These are phyloP conservation scores for Teleopsis dalmanni DNA, from an alignment of 1,140 invertebrate species.

Conservation along the genomic window DNA sequence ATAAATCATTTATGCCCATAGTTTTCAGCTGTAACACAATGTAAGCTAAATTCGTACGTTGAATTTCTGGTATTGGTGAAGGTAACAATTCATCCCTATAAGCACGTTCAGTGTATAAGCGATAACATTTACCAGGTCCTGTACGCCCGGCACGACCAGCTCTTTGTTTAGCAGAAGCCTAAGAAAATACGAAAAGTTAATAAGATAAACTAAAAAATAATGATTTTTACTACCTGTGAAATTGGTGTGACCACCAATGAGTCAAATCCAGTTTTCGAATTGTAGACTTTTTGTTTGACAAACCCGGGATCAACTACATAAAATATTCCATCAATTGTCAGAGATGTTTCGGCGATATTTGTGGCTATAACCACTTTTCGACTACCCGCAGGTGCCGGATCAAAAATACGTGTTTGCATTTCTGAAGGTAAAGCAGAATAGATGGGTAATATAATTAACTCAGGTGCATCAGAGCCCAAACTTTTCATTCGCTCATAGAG, in stretches of 20 bases:
- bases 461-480: constrained; percentile 6
- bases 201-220: too few species aligned
- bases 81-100: constrained; percentile 57
- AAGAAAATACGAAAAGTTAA: too few species aligned
- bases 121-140: constrained; percentile 72
- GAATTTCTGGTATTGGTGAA: constrained; percentile 78
- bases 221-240: too few species aligned
- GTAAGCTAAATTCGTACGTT: constrained; percentile 48
- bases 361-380: constrained; percentile 93
- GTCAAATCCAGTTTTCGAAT: constrained; percentile 76
- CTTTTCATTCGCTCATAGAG: constrained; percentile 62
- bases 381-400: constrained; percentile 54
- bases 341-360: constrained; percentile 95
- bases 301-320: constrained; percentile 92
- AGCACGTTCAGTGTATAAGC: constrained; percentile 61
- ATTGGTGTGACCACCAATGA: constrained; percentile 73
- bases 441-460: constrained; percentile 58
- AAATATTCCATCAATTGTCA: constrained; percentile 91
- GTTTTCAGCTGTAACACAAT: constrained; percentile 64
- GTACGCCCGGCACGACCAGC: constrained; percentile 85
- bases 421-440: constrained; percentile 73
- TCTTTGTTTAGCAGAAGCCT: constrained; percentile 89
- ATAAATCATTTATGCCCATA: constrained; percentile 71
- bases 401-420: constrained; percentile 74
- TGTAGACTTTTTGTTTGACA: constrained; percentile 78